phyloP scores from a whole-genome alignment of 2,888 invertebrate species.

The Heliconius ethilla region DNA sequence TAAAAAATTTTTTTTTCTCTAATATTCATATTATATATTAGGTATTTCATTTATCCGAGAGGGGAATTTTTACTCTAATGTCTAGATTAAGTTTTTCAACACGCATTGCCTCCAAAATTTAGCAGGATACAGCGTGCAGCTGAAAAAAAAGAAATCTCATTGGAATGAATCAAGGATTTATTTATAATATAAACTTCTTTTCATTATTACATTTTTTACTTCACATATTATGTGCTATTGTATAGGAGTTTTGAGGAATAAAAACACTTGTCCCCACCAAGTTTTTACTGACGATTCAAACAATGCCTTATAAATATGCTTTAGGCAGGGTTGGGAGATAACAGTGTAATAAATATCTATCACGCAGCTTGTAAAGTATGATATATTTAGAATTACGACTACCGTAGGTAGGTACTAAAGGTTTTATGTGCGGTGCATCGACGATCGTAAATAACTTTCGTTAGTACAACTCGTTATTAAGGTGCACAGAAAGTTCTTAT shows the following conservation, averaged over 20 bases:
- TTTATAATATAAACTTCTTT: slow-evolving; percentile 1
- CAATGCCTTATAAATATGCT: slow-evolving; percentile 35
- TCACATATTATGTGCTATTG: slow-evolving; percentile 1
- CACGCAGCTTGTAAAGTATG: slow-evolving; percentile 34
- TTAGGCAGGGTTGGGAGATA: slow-evolving; percentile 27
- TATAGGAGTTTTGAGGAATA: slow-evolving; percentile 4
- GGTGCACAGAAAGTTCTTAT: slow-evolving; percentile 1
- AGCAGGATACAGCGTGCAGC: not conserved
- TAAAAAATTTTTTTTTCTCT: no score
- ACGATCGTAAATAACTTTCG: slow-evolving; percentile 25
- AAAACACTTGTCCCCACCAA: slow-evolving; percentile 12
- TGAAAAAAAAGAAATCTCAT: not conserved
- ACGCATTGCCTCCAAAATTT: no score
- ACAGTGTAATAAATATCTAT: slow-evolving; percentile 35
- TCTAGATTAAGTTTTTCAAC: no score
- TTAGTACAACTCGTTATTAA: slow-evolving; percentile 21
- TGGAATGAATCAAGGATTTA: not conserved
- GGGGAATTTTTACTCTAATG: no score
- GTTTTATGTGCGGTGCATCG: slow-evolving; percentile 24
- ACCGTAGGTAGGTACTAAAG: slow-evolving; percentile 26
- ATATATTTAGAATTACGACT: slow-evolving; percentile 29
- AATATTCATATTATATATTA: no score
- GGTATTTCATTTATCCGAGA: no score
- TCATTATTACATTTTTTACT: slow-evolving; percentile 18
- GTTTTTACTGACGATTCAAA: slow-evolving; percentile 22